Conservation (phyloP, 2,888 invertebrate genomes). For the Ectropis crepuscularia region DNA sequence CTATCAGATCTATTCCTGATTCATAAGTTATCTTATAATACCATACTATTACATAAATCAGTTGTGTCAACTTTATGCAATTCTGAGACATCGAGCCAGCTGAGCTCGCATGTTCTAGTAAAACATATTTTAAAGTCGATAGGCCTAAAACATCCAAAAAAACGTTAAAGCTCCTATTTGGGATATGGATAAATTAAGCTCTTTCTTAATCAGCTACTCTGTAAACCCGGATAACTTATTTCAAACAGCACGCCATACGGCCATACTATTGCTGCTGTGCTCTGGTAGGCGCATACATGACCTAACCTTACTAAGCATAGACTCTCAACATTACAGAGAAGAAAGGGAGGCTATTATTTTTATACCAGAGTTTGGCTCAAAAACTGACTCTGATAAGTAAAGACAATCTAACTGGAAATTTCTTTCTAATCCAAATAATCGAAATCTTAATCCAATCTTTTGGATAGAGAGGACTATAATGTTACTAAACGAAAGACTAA, state of each 20-base stretch:
- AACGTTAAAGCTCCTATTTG: neutral
- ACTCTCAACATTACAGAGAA: neutral
- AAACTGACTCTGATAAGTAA: neutral
- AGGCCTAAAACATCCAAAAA: neutral
- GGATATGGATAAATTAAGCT: neutral
- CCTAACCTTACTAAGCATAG: neutral
- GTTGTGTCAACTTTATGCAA: slow-evolving; percentile 1
- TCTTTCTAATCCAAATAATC: neutral
- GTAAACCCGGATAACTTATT: neutral
- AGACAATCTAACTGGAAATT: neutral
- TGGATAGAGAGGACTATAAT: neutral
- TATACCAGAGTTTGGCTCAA: neutral
- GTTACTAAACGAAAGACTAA: neutral
- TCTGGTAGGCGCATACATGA: no score
- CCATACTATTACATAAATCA: slow-evolving; percentile 4
- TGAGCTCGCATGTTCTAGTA: neutral
- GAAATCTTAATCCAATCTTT: neutral
- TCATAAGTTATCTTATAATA: neutral
- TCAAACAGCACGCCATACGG: neutral
- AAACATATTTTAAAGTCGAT: slow-evolving; percentile 1
- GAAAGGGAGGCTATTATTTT: neutral
- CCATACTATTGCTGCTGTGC: neutral
- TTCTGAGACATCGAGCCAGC: neutral
- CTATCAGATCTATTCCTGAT: neutral
- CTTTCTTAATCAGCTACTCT: neutral